Evolutionary conservation across 2,113 vertebrate genomes (phyloP), one percentile per base, ranked within the genome.

Genomic region (Cervus canadensis): DNA sequence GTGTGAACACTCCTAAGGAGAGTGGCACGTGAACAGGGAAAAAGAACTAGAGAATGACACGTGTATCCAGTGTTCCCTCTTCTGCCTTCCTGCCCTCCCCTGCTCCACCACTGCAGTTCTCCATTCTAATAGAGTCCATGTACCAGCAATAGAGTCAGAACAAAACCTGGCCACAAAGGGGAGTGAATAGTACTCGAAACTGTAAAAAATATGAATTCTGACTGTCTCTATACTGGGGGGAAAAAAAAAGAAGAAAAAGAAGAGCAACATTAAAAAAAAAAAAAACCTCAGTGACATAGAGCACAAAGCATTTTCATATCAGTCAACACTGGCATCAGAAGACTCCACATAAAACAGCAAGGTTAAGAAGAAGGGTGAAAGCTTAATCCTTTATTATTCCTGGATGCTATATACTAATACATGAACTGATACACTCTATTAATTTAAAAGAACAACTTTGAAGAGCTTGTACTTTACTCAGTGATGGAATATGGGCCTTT

Each of bases 391-490:
- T 94, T 96, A 93, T 97, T 95, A 93, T 92, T 95, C 74, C 60
- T 94, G 54, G 64, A 92, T 71, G n/a, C 12, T 59, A 17, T 78
- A 90, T 96, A 91, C 54, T 67, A 97, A 85, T 84, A 56, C 62
- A 90, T 92, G 95, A 98, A 88, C 48, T 95, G 94, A 97, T 89
- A 92, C 17, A 64, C 83, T 91, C 54, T 97, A 97, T 96, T 96
- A 96, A 98, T 97, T 98, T 98, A 79, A 90, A 97, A 96, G 21
- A n/a, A 81, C 71, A 91, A 79, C 40, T 96, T 89, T 91, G 87
- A 97, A 50, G 48, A 93, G 50, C 78, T 92, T 88, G 43, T 95
- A 92, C 96, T 96, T 96, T 91, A 95, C 95, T 97, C 89, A 89
- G 48, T 90, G 91, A 95, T 85, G 82, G 59, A 59, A 94, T 84